Base-by-base conservation (phyloP, 30 jellyfish, hydroid and myxozoan genomes). In the Hydra vulgaris region DNA sequence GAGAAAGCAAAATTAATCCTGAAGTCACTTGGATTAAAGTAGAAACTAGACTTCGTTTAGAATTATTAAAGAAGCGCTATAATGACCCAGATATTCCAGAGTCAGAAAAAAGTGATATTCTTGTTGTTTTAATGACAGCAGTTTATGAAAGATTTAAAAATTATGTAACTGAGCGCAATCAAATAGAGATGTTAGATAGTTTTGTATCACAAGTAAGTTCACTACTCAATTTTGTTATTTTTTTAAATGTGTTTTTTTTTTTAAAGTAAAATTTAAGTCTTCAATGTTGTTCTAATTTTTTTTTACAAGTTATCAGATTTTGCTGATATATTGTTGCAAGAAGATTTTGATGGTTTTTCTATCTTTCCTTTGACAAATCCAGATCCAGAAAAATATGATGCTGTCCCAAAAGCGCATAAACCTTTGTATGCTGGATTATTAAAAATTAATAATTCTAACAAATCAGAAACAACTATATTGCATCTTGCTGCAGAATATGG, bases 401-500 rank as follows among this genome's bases (percentile, higher is more conserved):
- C 3, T 53, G 82, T 40, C 24, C 74, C 56, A 23, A 20, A 61
- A 53, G 73, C 54, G 52, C 23, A 24, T 0, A 26, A 15, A 22
- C 25, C 61, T n/a, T 7, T 68, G 16, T 68, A 68, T 78, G 18
- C 7, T 12, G 61, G 52, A 20, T 0, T 69, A 17, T 7, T 27
- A 24, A 53, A 24, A 53, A 0, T 53, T 24, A 20, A 61, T 17
- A 18, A 61, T 23, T 54, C 21, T n/a, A 73, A 55, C 7, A 76
- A 27, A 26, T 74, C 54, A 52, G 74, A 82, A 66, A 81, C 92
- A 15, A 80, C 92, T 26, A 82, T 91, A 23, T 78, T 91, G 67
- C 98, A 91, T 67, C 54, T 86, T 72, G 95, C 95, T 19, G 98
- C 96, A 17, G 87, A 91, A 72, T 66, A 74, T 40, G 83, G 83